These are phyloP conservation scores for Polylopha cassiicola DNA, from an alignment of 2,888 invertebrate species.

Conservation along the genomic window DNA sequence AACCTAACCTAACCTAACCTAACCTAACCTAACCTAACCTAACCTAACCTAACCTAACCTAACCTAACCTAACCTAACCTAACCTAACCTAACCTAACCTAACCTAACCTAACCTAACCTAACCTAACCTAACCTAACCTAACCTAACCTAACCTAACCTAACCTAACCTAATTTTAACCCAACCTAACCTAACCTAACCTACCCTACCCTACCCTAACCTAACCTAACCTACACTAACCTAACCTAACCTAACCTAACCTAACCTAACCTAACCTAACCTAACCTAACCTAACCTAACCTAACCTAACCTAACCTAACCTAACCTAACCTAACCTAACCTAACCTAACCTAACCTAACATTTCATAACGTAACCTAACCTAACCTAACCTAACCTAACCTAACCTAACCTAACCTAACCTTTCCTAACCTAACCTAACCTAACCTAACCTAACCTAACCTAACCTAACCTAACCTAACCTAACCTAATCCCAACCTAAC, in stretches of 20 bases:
- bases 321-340: conserved; percentile 10
- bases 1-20: conserved; percentile 3
- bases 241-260: conserved; percentile 8
- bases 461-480: conserved; percentile 17
- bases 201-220: too few relatives aligned
- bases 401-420: conserved; percentile 10
- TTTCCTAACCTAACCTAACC: conserved; percentile 11
- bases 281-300: conserved; percentile 10
- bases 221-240: too few relatives aligned
- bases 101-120: conserved; percentile 3
- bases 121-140: conserved; percentile 3
- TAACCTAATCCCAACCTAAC: too few relatives aligned
- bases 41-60: conserved; percentile 4
- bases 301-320: conserved; percentile 10
- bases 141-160: conserved; percentile 3
- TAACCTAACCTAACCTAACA: conserved; percentile 9
- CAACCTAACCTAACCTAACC: too few relatives aligned
- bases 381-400: conserved; percentile 10
- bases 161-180: conserved; percentile 3
- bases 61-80: conserved; percentile 3
- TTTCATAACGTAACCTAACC: conserved; percentile 7
- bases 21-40: conserved; percentile 3
- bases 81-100: conserved; percentile 4
- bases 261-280: conserved; percentile 10
- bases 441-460: conserved; percentile 11